These are phyloP conservation scores for Oscheius onirici DNA, from an alignment of 2,888 invertebrate genomes.

Conservation along the genomic window DNA sequence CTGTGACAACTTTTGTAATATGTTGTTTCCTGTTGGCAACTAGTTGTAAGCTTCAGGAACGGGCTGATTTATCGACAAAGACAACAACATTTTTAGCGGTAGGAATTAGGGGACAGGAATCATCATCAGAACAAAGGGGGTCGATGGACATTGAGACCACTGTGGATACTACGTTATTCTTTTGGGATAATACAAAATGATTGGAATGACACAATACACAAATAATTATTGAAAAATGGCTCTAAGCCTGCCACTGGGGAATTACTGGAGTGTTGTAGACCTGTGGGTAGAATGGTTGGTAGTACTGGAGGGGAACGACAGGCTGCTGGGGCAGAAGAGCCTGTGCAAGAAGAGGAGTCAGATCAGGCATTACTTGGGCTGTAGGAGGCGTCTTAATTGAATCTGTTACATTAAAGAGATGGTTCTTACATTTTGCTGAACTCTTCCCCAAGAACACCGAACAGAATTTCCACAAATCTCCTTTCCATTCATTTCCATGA, in stretches of 20 bases:
- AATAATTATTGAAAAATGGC: neutral
- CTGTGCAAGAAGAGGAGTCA: constrained; percentile 35
- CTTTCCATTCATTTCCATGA: constrained; percentile 89
- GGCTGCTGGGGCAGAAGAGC: constrained; percentile 29
- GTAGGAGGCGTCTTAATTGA: constrained; percentile 14
- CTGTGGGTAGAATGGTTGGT: constrained; percentile 15
- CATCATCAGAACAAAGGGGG: constrained; percentile 16
- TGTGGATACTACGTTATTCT: constrained; percentile 10
- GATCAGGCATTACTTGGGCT: constrained; percentile 37
- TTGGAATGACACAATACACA: constrained; percentile 18
- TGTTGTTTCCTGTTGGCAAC: too few relatives aligned
- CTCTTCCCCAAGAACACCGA: constrained; percentile 68
- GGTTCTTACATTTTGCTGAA: constrained; percentile 42
- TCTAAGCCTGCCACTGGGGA: constrained; percentile 32
- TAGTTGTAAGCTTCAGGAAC: neutral
- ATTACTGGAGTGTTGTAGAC: constrained; percentile 28
- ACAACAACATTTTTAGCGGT: neutral
- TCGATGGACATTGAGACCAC: constrained; percentile 19
- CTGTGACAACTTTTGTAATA: too few relatives aligned
- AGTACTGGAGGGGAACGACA: neutral
- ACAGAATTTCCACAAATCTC: constrained; percentile 62
- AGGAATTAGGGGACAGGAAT: neutral
- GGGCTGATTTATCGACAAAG: neutral
- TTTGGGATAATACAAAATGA: neutral
- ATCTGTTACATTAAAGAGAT: neutral